Conservation (phyloP, 2,797 vertebrate species). For the Channa striata region DNA sequence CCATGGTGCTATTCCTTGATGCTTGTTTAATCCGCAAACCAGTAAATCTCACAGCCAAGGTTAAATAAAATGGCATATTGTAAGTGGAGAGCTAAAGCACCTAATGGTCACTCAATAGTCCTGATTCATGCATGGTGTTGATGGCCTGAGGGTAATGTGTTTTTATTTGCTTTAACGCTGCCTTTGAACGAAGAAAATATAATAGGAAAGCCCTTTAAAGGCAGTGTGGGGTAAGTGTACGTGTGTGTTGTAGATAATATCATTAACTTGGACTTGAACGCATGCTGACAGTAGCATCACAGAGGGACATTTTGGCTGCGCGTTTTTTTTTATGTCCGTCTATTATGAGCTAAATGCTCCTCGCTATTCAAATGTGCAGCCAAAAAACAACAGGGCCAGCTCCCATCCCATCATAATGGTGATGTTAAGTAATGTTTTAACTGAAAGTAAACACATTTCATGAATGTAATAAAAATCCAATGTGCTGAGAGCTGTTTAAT, state of each 20-base stretch:
- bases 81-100: constrained; percentile 52
- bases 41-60: constrained; percentile 73
- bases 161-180: constrained; percentile 47
- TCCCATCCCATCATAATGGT: constrained; percentile 71
- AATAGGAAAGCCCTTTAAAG: constrained; percentile 36
- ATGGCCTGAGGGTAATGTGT: constrained; percentile 49
- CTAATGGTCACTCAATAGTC: constrained; percentile 62
- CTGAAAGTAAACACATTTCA: constrained; percentile 80
- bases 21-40: constrained; percentile 72
- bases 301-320: constrained; percentile 56
- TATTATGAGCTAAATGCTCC: constrained; percentile 59
- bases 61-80: constrained; percentile 72
- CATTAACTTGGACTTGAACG: constrained; percentile 48
- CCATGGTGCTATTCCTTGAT: constrained; percentile 63
- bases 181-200: constrained; percentile 54
- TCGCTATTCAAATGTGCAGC: constrained; percentile 30
- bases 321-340: constrained; percentile 60
- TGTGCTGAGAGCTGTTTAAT: constrained; percentile 83
- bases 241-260: constrained; percentile 47
- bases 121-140: too few species aligned
- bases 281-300: constrained; percentile 52
- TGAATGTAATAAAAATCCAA: constrained; percentile 81
- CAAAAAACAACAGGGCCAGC: constrained; percentile 63
- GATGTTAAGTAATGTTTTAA: constrained; percentile 81
- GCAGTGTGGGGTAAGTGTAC: constrained; percentile 1